A percentile compares a stretch with the other conserved stretches of the same genome.
Conservation (phyloP, 2,888 invertebrate genomes). For the Onthophagus sagittarius region DNA sequence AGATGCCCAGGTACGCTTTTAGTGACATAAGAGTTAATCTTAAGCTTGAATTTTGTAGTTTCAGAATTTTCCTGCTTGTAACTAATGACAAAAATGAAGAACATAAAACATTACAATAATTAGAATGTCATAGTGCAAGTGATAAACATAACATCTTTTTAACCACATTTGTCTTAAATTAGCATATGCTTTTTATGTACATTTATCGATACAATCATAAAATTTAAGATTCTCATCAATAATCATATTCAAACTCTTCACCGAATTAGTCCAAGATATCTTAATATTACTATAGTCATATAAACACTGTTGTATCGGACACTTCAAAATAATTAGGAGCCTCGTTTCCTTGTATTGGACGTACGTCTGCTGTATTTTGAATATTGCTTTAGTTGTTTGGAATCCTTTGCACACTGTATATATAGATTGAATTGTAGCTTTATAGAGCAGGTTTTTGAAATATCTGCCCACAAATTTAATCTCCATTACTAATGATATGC, state of each 20-base stretch:
- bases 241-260: neutral
- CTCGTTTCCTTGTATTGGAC: too few species aligned
- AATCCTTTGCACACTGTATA: too few species aligned
- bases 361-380: too few species aligned
- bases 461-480: too few species aligned
- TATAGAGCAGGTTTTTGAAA: too few species aligned
- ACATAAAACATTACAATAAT: constrained; percentile 10
- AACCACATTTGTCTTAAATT: neutral
- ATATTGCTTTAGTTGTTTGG: too few species aligned
- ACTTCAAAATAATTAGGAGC: too few species aligned
- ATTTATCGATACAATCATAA: constrained; percentile 2
- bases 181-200: neutral
- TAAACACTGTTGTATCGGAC: too few species aligned
- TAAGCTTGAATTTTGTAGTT: constrained; percentile 14
- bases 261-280: neutral
- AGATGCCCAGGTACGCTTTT: too few species aligned
- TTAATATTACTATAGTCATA: neutral
- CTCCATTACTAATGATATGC: too few species aligned
- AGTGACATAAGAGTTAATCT: constrained; percentile 14
- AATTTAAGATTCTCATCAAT: constrained; percentile 9
- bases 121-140: constrained; percentile 4
- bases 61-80: constrained; percentile 7
- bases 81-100: neutral
- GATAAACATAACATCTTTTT: constrained; percentile 1
- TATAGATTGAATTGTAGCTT: too few species aligned